Conservation (phyloP, 53 echinoderm and acorn worm species). For the Holothuria leucospilota region DNA sequence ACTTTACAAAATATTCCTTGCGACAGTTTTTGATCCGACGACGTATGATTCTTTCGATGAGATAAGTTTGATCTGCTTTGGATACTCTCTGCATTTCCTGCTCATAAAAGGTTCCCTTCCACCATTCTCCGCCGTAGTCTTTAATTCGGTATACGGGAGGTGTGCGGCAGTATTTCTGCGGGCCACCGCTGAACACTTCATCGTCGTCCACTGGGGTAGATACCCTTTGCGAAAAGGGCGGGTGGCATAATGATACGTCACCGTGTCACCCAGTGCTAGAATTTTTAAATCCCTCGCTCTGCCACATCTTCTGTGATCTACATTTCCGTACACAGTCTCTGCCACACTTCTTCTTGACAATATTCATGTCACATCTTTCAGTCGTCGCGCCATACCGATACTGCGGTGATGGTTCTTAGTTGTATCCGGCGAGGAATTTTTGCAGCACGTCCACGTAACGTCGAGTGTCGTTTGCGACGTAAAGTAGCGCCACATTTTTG, state of each 20-base stretch:
- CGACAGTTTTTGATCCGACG: neutral
- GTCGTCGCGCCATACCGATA: conserved; percentile 22
- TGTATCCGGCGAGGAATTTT: conserved; percentile 15
- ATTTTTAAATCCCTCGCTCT: neutral
- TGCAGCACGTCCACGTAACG: conserved; percentile 13
- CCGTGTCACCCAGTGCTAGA: neutral
- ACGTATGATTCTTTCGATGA: conserved; percentile 32
- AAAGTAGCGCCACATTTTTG: conserved; percentile 53
- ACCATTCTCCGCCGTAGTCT: conserved; percentile 11
- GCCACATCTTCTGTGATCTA: neutral
- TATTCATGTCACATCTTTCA: conserved; percentile 11
- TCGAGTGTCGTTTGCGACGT: conserved; percentile 44
- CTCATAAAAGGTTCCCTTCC: conserved; percentile 12
- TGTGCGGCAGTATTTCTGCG: neutral
- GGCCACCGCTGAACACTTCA: conserved; percentile 45
- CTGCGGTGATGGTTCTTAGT: conserved; percentile 35
- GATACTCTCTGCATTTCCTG: conserved; percentile 48
- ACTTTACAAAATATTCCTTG: conserved; percentile 45
- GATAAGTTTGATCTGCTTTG: conserved; percentile 6
- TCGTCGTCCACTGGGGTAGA: conserved; percentile 54
- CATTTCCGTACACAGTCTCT: conserved; percentile 30
- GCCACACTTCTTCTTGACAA: conserved; percentile 39
- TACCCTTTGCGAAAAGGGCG: conserved; percentile 54
- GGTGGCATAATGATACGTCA: conserved; percentile 31
- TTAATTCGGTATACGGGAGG: conserved; percentile 42